Base-by-base conservation (phyloP, 1,140 invertebrate genomes). In the Drosophila simulans region DNA sequence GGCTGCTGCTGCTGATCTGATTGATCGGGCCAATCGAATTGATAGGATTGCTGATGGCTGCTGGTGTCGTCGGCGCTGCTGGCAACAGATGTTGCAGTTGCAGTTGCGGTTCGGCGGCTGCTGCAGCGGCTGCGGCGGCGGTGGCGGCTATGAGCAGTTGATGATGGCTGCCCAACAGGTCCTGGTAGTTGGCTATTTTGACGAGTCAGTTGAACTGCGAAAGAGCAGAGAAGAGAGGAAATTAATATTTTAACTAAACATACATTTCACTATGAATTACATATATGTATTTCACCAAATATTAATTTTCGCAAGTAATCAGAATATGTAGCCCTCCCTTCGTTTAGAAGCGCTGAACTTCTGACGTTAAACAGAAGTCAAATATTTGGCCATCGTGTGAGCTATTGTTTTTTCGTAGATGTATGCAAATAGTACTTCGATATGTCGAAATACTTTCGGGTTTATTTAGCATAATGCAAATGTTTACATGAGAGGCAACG, bases 111-210 rank as follows among this genome's bases (percentile, higher is more conserved):
- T 80, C 80, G 80, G 65, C 77, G 65, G 68, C 65, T 56, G 68
- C 71, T 52, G 54, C 72, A 46, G 72, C 73, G 43, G 63, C 35
- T 37, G 35, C 74, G 25, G 72, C 63, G 49, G 64, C 72, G 53
- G 74, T 53, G 74, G 73, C 74, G 56, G 64, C 64, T 51, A 86
- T 79, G 76, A 86, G 84, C 84, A 83, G 82, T 73, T 86, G 83
- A 74, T 86, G 83, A 89, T 83, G 83, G 79, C 83, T 86, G 84
- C 84, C 84, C 79, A 89, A 84, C 84, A 88, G 79, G 20, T 74
- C 80, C 80, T 88, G 84, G 49, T 89, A 90, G 85, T 84, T 89
- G 84, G 84, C 84, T 89, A 89, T 89, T 74, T 84, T 89, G 80
- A 86, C 83, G 83, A 88, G 62, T 86, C 84, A 86, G 35, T 83